Evolutionary conservation across 2,113 vertebrate genomes (phyloP).

Genomic region (Sturnus vulgaris): DNA sequence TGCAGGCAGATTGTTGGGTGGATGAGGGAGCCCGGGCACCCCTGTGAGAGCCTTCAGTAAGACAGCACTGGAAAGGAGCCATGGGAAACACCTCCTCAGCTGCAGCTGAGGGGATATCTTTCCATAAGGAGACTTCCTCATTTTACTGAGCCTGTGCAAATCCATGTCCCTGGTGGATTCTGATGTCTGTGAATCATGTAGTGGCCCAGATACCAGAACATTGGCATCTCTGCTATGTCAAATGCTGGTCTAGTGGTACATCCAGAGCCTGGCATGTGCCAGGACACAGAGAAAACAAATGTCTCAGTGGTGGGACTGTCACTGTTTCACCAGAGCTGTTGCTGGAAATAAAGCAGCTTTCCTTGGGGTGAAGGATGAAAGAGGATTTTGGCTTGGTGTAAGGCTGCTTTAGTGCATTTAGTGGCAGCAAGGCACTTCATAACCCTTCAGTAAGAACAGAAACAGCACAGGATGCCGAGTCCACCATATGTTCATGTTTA

Average conservation of each 20-base stretch:
- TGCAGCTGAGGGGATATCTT: neutral
- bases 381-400: neutral
- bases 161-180: neutral
- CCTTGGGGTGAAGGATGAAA: neutral
- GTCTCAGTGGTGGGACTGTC: neutral
- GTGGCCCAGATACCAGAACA: neutral
- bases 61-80: neutral
- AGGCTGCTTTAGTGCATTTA: slow-evolving; percentile 28
- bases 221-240: neutral
- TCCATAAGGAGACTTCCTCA: neutral
- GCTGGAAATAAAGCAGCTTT: neutral
- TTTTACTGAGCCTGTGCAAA: neutral
- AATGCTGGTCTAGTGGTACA: neutral
- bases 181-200: neutral
- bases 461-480: neutral
- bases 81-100: neutral
- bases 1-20: fast-evolving
- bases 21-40: neutral
- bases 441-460: neutral
- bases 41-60: neutral
- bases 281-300: neutral
- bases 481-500: slow-evolving; percentile 65
- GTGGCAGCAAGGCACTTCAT: neutral
- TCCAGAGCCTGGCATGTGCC: fast-evolving
- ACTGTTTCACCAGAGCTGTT: neutral